phyloP scores from a whole-genome alignment of 1,140 invertebrate genomes.

The Schlechtendalia chinensis region DNA sequence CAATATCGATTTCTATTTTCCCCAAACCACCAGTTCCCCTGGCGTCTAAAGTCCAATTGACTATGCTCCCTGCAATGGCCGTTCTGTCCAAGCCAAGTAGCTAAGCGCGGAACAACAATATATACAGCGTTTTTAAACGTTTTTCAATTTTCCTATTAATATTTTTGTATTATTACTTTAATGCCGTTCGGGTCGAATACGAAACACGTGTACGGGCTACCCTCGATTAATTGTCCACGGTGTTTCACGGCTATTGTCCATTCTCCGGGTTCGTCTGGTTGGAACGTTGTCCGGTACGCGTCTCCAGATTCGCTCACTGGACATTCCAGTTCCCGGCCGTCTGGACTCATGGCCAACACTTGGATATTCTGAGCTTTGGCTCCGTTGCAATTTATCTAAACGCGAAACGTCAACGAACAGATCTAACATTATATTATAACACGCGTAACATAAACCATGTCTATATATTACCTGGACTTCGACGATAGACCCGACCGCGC shows the following conservation, averaged over 20 bases:
- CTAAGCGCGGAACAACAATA: conserved; percentile 55
- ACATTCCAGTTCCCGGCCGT: conserved; percentile 72
- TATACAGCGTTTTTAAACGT: background rate
- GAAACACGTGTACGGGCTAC: conserved; percentile 94
- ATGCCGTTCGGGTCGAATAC: conserved; percentile 94
- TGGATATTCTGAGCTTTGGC: conserved; percentile 79
- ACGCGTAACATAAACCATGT: too few species aligned
- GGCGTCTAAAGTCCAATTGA: conserved; percentile 80
- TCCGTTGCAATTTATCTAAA: conserved; percentile 66
- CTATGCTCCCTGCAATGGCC: conserved; percentile 65
- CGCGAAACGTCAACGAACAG: background rate
- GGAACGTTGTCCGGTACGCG: conserved; percentile 89
- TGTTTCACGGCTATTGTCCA: conserved; percentile 96
- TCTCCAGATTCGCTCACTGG: conserved; percentile 74
- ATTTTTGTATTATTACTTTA: conserved; percentile 62
- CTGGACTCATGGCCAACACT: conserved; percentile 85
- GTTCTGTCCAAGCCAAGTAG: conserved; percentile 65
- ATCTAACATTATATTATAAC: too few species aligned
- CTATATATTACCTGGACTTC: conserved; percentile 80
- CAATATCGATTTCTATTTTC: conserved; percentile 84
- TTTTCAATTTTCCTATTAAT: background rate
- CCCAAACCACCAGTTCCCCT: conserved; percentile 82
- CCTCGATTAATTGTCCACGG: conserved; percentile 92
- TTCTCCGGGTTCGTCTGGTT: conserved; percentile 93
- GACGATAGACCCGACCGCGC: conserved; percentile 87